Evolutionary conservation across 2,113 vertebrate genomes (phyloP), one percentile per base, ranked within the genome.

Genomic region (Mystacornis crossleyi): DNA sequence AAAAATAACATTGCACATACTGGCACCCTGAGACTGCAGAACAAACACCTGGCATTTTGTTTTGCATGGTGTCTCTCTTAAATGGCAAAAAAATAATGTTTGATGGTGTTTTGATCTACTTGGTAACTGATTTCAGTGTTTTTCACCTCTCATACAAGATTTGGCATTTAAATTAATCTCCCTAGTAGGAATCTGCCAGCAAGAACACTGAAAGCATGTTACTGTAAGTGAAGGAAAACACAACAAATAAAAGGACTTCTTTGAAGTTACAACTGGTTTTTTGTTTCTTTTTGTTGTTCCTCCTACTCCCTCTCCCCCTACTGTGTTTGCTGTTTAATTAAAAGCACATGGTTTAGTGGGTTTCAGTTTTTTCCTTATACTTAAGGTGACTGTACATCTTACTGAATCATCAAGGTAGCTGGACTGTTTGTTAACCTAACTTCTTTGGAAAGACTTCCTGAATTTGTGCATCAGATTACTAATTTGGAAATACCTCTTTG

Each of bases 261-360:
- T 82, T 79, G 36, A 48, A 38, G 16, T 71, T 66, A 29, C 0
- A 0, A 42, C 18, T 57, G 11, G 0, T 2, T 34, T 58, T 43
- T 81, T 38, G 4, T 72, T 34, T 69, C 15, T 33, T 70, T 74
- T 36, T 58, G 19, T 78, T 72, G 5, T 13, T 29, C 17, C 6
- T 29, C 3, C 16, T 60, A n/a, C 24, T 89, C 14, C 17, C 14
- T 67, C 47, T 67, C 5, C 11, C 24, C 19, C 9, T 14, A 54
- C 14, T 5, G 15, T 45, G 34, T 79, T 89, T 80, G 3, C 21
- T 54, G 1, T 70, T 81, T 43, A 57, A 51, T 73, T n/a, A 36
- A 72, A 75, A 71, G 6, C 21, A 74, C 12, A 18, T 82, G 28
- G 0, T 5, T 65, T 51, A 9, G 12, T 2, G 0, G 4, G 5